A percentile compares a stretch with the other conserved stretches of the same genome.
phyloP scores from a whole-genome alignment of 2,113 vertebrate genomes.

The Campylomormyrus numenius region DNA sequence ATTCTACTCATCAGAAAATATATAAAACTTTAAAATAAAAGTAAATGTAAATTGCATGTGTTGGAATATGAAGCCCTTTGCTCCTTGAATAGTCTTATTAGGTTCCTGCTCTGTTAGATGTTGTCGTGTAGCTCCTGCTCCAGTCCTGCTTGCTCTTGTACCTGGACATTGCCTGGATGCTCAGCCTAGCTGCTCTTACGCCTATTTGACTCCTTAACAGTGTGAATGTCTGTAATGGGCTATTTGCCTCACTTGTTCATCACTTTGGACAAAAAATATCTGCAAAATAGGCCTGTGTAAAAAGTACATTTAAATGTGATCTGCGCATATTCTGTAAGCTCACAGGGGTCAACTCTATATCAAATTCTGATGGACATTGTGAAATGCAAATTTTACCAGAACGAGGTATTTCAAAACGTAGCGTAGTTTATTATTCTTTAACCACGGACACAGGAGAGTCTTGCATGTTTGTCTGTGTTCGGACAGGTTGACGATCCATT shows the following conservation, averaged over 20 bases:
- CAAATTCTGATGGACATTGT: not conserved
- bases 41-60: not conserved
- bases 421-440: not conserved
- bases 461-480: not conserved
- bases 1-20: not conserved
- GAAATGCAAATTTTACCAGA: not conserved
- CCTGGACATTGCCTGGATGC: not conserved
- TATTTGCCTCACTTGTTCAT: not conserved
- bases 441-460: not conserved
- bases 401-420: not conserved
- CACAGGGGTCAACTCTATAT: not conserved
- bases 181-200: not conserved
- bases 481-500: not conserved
- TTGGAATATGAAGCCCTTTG: not conserved
- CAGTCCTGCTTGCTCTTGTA: not conserved
- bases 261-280: not conserved
- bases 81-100: not conserved
- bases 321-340: not conserved
- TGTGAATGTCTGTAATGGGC: not conserved
- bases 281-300: not conserved
- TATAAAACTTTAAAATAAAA: not conserved
- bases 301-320: not conserved
- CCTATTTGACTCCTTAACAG: not conserved
- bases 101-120: not conserved
- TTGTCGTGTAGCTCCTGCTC: not conserved